phyloP scores from a whole-genome alignment of 2,888 invertebrate genomes.

The Cephus pygmeus region DNA sequence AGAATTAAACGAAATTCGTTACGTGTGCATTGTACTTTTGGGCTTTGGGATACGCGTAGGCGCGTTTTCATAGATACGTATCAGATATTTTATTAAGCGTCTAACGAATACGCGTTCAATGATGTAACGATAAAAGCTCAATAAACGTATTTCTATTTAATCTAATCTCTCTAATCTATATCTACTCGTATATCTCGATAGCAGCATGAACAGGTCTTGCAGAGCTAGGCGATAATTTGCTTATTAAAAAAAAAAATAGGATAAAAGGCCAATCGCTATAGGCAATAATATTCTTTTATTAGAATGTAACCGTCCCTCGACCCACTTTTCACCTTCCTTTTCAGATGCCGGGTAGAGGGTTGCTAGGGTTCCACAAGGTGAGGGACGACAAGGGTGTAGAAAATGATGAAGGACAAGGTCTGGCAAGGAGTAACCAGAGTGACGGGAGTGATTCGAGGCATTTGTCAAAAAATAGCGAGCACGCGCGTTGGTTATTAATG shows the following conservation, averaged over 20 bases:
- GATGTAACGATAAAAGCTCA: neutral
- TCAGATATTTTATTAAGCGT: neutral
- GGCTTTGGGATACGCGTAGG: neutral
- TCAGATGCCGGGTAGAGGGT: neutral
- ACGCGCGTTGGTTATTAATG: neutral
- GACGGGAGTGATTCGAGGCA: neutral
- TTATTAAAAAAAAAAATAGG: too few species aligned
- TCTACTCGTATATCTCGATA: neutral
- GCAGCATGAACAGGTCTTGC: neutral
- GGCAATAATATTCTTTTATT: neutral
- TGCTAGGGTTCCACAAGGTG: neutral
- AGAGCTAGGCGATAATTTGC: too few species aligned
- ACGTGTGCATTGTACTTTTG: neutral
- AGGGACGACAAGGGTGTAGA: neutral
- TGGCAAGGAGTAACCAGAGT: neutral
- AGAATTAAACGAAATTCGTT: neutral
- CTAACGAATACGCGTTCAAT: neutral
- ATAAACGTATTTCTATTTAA: neutral
- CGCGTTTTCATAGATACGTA: neutral
- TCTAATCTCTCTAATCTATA: neutral
- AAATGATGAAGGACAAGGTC: neutral
- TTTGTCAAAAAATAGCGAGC: neutral
- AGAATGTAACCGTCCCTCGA: neutral
- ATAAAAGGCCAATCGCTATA: neutral
- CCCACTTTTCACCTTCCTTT: neutral